Base-by-base conservation (phyloP, 2,888 invertebrate genomes). In the Mythimna impura region DNA sequence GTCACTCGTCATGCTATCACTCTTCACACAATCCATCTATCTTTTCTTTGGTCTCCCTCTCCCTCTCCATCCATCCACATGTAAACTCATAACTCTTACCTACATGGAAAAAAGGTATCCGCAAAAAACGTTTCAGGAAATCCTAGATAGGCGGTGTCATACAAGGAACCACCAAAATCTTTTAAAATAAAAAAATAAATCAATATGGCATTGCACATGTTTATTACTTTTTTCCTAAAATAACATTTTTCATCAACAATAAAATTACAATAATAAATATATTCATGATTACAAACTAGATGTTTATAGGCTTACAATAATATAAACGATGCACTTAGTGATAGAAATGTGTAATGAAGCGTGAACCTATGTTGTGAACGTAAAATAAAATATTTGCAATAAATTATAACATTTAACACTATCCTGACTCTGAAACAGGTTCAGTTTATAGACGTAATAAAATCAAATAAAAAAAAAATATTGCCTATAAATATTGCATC, bases 201-300 rank as follows among this genome's bases (percentile, higher is more conserved):
- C 12, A 22, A 65, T 67, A 60, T 69, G 36, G 50, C 73, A 76
- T 85, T 84, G 75, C 75, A 80, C 80, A 64, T 80, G 55, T 79
- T 76, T 81, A 67, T 78, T 74, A 74, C 64, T 74, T 81, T 47
- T 76, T 66, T 47, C n/a, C 77, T 76, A 83, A 77, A 71, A 73
- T 78, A 82, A 77, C 77, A 68, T 73, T 67, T 79, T 80, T 65
- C 72, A 71, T 71, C 76, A 86, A 86, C 82, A 82, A 73, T 52
- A 52, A 52, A 52, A 52, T 81, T 84, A 82, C 71, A 84, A 73
- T 82, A 83, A 78, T 84, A 84, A 80, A 86, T 76, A 81, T 76
- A 81, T 77, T 83, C 73, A 73, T 70, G 76, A 86, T 79, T 85
- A 81, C 55, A 77, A 76, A 75, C 73, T 84, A 86, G 52, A 67